Percentiles rank a stretch among this genome's conserved stretches.
These are phyloP conservation scores for Seriola rivoliana DNA, from an alignment of 2,113 vertebrate species.

Conservation along the genomic window DNA sequence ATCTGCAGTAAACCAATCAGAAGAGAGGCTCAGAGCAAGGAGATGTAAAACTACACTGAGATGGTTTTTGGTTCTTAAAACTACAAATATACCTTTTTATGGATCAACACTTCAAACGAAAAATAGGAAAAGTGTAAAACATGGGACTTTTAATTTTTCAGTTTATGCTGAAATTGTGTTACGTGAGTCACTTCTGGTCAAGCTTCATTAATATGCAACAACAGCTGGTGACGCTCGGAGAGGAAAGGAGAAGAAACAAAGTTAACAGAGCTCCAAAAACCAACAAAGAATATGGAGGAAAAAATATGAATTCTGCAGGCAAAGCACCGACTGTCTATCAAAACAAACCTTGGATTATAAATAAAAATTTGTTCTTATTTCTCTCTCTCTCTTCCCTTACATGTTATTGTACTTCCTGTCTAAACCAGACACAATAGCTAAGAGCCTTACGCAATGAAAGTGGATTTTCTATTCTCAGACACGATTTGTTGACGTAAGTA, in stretches of 20 bases:
- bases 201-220: slow-evolving; percentile 15
- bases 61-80: no score
- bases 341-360: slow-evolving; percentile 26
- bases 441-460: slow-evolving; percentile 22
- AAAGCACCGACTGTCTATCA: slow-evolving; percentile 23
- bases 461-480: slow-evolving; percentile 39
- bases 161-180: background rate
- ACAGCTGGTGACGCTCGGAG: slow-evolving; percentile 12
- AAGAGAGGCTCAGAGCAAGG: no score
- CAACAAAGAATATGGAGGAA: background rate
- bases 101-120: no score
- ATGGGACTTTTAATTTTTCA: background rate
- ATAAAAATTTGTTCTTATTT: slow-evolving; percentile 25
- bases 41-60: no score
- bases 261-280: slow-evolving; percentile 10
- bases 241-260: slow-evolving; percentile 15
- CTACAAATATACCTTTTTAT: no score
- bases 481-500: slow-evolving; percentile 30
- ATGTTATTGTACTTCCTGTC: slow-evolving; percentile 30
- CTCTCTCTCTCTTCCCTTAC: background rate
- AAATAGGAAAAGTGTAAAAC: no score
- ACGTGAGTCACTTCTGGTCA: background rate
- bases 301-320: slow-evolving; percentile 11
- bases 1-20: no score
- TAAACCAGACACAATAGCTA: slow-evolving; percentile 30